phyloP scores from a whole-genome alignment of 2,797 vertebrate species.

The Lepilemur septentrionalis region DNA sequence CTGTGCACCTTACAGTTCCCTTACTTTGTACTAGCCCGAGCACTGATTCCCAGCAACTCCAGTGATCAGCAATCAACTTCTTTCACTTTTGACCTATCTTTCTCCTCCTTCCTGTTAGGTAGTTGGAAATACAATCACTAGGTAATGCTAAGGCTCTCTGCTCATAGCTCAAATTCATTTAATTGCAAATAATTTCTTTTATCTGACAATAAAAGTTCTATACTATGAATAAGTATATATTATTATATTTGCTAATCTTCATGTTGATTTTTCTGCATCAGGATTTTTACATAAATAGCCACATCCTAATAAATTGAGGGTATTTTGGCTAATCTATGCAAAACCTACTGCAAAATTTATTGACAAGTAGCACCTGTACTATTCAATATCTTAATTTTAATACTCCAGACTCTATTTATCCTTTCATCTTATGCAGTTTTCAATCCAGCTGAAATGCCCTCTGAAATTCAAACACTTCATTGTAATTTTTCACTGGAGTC shows the following conservation, averaged over 20 bases:
- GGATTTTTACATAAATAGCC: background rate
- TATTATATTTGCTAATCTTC: background rate
- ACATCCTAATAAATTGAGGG: background rate
- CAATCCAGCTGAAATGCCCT: background rate
- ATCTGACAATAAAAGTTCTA: background rate
- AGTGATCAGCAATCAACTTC: background rate
- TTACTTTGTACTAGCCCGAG: background rate
- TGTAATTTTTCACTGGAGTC: background rate
- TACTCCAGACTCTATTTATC: background rate
- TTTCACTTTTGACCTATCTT: background rate
- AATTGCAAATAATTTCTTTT: background rate
- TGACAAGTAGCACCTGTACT: background rate
- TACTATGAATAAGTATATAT: background rate
- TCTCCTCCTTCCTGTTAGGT: background rate
- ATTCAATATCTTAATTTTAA: background rate
- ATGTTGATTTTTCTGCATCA: background rate
- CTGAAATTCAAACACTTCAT: background rate
- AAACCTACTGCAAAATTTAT: background rate
- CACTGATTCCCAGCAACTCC: background rate
- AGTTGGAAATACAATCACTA: background rate
- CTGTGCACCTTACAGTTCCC: background rate
- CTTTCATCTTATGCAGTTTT: background rate
- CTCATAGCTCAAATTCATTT: background rate
- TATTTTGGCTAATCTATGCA: background rate
- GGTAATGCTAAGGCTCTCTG: background rate